Evolutionary conservation across 2,888 invertebrate species (phyloP).

Genomic region (Trichogramma evanescens): DNA sequence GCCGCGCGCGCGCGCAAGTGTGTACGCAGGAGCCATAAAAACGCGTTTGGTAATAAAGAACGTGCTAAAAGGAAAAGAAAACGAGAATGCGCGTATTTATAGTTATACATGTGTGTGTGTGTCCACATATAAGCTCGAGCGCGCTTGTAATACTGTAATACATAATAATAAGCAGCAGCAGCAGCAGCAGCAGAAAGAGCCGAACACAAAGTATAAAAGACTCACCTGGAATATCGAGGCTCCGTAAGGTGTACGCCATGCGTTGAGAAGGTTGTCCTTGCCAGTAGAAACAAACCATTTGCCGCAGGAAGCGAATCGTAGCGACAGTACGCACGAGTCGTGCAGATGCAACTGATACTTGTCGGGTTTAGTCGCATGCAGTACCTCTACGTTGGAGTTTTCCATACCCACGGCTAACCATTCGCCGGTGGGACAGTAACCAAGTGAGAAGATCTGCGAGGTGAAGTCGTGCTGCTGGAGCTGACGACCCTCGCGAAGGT

Average conservation of each 20-base stretch:
- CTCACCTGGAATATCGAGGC: constrained; percentile 89
- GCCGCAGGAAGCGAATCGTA: constrained; percentile 86
- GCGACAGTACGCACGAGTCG: constrained; percentile 89
- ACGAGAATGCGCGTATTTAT: too few species aligned
- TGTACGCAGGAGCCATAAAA: too few species aligned
- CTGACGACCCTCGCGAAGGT: constrained; percentile 83
- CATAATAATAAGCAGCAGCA: neutral
- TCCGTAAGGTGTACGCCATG: constrained; percentile 94
- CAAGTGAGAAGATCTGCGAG: constrained; percentile 88
- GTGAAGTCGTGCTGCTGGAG: constrained; percentile 89
- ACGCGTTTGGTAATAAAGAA: too few species aligned
- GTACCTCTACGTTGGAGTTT: constrained; percentile 88
- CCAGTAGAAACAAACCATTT: constrained; percentile 96
- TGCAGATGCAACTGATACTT: constrained; percentile 94
- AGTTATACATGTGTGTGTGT: too few species aligned
- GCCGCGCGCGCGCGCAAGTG: too few species aligned
- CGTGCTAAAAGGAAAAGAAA: too few species aligned
- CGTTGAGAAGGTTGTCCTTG: constrained; percentile 88
- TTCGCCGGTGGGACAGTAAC: constrained; percentile 90
- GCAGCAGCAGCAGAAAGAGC: neutral
- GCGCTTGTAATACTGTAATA: neutral
- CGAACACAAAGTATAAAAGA: neutral
- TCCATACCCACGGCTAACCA: constrained; percentile 98
- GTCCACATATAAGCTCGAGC: too few species aligned
- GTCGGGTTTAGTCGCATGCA: constrained; percentile 82